Percentiles rank a stretch among this genome's conserved stretches.
Conservation (phyloP, 2,797 vertebrate species). For the Channa striata region DNA sequence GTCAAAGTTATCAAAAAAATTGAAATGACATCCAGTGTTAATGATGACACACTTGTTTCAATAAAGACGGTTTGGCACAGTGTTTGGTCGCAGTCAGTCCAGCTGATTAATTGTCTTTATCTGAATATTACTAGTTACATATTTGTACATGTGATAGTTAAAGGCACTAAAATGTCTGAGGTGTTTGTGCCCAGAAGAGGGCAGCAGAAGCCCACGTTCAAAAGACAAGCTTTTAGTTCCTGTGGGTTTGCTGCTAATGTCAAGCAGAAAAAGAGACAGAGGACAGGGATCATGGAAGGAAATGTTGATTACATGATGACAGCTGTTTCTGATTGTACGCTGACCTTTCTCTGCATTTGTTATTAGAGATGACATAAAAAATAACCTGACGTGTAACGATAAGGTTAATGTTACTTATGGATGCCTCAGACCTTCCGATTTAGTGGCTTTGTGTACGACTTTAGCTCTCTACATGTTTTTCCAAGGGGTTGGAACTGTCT, state of each 20-base stretch:
- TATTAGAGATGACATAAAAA: neutral
- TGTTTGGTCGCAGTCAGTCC: neutral
- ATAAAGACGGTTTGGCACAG: neutral
- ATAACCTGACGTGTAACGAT: too few relatives aligned
- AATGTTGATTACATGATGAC: too few relatives aligned
- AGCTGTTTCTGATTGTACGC: accelerated
- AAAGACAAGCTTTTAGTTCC: neutral
- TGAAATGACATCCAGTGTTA: neutral
- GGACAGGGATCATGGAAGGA: too few relatives aligned
- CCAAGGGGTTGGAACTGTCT: neutral
- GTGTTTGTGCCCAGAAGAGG: conserved; percentile 45
- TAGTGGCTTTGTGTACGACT: neutral
- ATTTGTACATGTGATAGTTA: neutral
- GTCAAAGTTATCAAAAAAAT: conserved; percentile 9
- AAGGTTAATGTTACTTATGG: neutral
- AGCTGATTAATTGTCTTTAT: neutral
- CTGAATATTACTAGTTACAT: neutral
- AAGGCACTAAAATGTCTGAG: too few relatives aligned
- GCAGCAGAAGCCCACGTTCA: conserved; percentile 43
- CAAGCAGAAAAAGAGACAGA: too few relatives aligned
- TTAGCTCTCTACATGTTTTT: neutral
- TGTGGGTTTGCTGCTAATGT: neutral
- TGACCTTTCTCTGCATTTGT: neutral
- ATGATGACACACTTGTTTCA: neutral
- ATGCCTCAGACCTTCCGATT: neutral